Conservation (phyloP, 2,113 vertebrate species). For the Muscicapa adusta region DNA sequence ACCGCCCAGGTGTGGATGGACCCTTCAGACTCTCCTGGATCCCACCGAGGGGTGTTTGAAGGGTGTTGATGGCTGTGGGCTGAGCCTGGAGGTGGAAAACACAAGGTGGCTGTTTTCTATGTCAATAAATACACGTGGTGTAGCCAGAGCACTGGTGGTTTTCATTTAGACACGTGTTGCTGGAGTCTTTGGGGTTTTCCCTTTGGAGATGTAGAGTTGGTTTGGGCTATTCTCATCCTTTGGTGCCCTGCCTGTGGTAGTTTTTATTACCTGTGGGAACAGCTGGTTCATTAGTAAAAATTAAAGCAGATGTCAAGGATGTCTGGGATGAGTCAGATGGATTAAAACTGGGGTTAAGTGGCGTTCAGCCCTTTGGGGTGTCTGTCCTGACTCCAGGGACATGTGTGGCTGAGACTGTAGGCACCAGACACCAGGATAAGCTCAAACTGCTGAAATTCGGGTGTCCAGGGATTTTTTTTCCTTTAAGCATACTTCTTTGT, state of each 20-base stretch:
- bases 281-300: neutral
- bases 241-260: neutral
- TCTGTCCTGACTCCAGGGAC: neutral
- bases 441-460: neutral
- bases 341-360: neutral
- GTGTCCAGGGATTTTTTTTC: neutral
- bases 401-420: neutral
- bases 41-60: neutral
- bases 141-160: neutral
- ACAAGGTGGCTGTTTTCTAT: neutral
- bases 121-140: neutral
- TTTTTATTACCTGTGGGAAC: neutral
- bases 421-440: neutral
- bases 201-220: neutral
- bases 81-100: constrained; percentile 2
- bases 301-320: neutral
- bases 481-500: neutral
- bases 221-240: neutral
- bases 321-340: accelerated
- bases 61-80: neutral
- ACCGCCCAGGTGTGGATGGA: accelerated
- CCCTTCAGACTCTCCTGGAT: neutral
- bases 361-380: neutral
- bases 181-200: neutral
- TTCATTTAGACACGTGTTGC: neutral